phyloP scores from a whole-genome alignment of 2,113 vertebrate genomes.

The Thamnophis sirtalis region DNA sequence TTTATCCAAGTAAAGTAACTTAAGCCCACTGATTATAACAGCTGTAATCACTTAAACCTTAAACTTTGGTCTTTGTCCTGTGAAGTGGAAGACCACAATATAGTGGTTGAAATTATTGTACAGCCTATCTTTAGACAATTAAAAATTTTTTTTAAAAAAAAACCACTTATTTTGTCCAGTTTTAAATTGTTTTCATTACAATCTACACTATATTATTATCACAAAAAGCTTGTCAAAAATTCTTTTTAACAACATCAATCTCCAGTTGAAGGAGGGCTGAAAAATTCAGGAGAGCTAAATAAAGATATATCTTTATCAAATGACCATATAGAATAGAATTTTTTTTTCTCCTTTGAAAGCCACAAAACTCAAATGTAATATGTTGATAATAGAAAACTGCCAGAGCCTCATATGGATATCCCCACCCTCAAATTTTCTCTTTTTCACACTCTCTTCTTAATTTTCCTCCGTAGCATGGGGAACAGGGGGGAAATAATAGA shows the following conservation, averaged over 20 bases:
- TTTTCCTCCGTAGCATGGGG: background rate
- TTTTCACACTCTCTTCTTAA: background rate
- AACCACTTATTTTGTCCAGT: background rate
- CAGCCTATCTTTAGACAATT: background rate
- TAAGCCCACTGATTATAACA: background rate
- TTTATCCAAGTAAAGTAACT: background rate
- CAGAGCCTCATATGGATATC: background rate
- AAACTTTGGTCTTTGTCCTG: background rate
- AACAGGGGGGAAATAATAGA: background rate
- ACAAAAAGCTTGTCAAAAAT: background rate
- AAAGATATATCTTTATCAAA: background rate
- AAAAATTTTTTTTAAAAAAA: background rate
- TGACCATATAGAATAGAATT: background rate
- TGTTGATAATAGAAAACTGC: background rate
- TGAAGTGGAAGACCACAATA: background rate
- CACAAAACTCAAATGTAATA: background rate
- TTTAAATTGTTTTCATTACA: background rate
- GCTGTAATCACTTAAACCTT: background rate
- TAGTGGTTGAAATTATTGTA: background rate
- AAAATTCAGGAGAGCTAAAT: background rate
- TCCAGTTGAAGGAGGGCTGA: background rate
- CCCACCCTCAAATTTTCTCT: background rate
- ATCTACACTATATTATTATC: background rate
- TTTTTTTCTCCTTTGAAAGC: background rate
- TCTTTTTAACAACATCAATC: background rate